Percentiles rank a stretch among this genome's conserved stretches.
Evolutionary conservation across 2,888 invertebrate species (phyloP).

Genomic region (Rhorus exstirpatorius): DNA sequence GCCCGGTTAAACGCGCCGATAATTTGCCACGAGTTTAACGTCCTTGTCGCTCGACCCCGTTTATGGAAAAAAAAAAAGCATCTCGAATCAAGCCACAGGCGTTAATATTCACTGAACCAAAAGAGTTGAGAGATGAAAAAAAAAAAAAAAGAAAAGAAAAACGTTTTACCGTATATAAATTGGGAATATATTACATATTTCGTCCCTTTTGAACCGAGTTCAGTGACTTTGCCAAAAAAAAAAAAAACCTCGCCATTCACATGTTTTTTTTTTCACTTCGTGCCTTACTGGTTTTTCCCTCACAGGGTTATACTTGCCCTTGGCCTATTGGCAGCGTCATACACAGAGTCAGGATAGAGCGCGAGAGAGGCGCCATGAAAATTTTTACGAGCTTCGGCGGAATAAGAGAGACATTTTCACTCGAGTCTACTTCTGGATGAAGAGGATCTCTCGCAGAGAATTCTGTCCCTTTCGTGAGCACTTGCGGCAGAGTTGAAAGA

Average conservation of each 20-base stretch:
- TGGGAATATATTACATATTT: conserved; percentile 37
- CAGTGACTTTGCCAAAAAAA: conserved; percentile 72
- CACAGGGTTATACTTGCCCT: conserved; percentile 36
- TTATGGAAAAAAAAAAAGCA: conserved; percentile 16
- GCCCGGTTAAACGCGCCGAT: conserved; percentile 62
- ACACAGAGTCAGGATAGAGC: background rate
- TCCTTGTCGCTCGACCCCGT: conserved; percentile 49
- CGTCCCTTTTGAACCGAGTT: conserved; percentile 61
- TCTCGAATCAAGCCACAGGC: conserved; percentile 20
- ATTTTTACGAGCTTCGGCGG: conserved; percentile 47
- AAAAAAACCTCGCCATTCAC: conserved; percentile 32
- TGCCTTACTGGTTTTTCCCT: conserved; percentile 32
- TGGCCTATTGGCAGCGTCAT: conserved; percentile 45
- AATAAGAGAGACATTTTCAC: conserved; percentile 50
- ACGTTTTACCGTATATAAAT: conserved; percentile 16
- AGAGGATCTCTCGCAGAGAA: conserved; percentile 12
- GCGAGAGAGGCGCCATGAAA: conserved; percentile 54
- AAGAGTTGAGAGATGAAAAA: conserved; percentile 21
- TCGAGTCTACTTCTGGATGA: conserved; percentile 5
- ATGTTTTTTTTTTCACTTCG: conserved; percentile 35
- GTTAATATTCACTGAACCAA: conserved; percentile 51
- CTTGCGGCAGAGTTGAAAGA: conserved; percentile 45
- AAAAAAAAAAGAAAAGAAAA: conserved; percentile 22
- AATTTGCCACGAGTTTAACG: conserved; percentile 67
- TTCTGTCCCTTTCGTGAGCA: conserved; percentile 25